phyloP scores from a whole-genome alignment of 2,888 invertebrate genomes.

The Drosophila tanythrix region DNA sequence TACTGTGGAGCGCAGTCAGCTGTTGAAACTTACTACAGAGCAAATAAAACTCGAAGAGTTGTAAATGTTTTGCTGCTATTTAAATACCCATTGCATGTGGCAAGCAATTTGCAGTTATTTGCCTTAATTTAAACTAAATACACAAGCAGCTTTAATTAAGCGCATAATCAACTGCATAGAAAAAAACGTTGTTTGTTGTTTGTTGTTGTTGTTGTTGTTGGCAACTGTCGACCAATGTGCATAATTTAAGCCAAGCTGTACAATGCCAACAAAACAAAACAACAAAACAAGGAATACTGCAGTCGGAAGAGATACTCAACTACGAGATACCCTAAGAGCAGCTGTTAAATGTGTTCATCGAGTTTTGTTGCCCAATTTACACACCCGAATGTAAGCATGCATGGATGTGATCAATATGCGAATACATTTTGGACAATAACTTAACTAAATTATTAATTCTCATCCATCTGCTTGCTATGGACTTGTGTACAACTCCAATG shows the following conservation, averaged over 20 bases:
- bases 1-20: neutral
- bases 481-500: neutral
- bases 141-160: slow-evolving; percentile 41
- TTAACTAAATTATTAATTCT: neutral
- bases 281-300: neutral
- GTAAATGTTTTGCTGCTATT: slow-evolving; percentile 8
- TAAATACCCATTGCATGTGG: slow-evolving; percentile 22
- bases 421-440: neutral
- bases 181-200: neutral
- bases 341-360: neutral
- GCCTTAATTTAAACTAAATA: slow-evolving; percentile 36
- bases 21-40: neutral
- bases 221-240: slow-evolving; percentile 40
- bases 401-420: neutral
- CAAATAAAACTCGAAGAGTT: neutral
- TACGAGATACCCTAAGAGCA: neutral
- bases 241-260: slow-evolving; percentile 47
- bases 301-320: neutral
- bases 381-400: neutral
- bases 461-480: neutral
- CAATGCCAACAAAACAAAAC: slow-evolving; percentile 22
- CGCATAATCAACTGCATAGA: slow-evolving; percentile 40
- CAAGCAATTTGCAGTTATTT: slow-evolving; percentile 43
- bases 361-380: neutral
- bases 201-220: slow-evolving; percentile 2